Conservation (phyloP, 2,113 vertebrate genomes). For the Peromyscus leucopus region DNA sequence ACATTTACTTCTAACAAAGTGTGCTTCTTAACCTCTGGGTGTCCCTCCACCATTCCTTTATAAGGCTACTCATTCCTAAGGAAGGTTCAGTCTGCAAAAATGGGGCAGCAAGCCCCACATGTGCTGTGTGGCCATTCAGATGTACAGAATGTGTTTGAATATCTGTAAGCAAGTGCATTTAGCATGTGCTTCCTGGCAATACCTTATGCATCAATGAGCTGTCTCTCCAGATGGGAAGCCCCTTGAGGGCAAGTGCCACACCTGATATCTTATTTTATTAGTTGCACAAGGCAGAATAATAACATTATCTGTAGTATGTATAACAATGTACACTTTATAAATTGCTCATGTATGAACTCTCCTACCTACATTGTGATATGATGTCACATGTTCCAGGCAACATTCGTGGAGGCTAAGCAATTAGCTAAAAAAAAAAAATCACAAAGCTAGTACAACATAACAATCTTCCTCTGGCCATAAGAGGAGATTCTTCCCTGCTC, state of each 20-base stretch:
- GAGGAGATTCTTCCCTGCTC: background rate
- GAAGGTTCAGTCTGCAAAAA: conserved; percentile 13
- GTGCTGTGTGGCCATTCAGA: background rate
- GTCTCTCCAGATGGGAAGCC: conserved; percentile 53
- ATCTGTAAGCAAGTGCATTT: background rate
- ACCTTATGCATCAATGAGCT: background rate
- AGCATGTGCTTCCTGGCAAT: background rate
- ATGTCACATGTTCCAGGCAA: background rate
- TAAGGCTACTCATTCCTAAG: background rate
- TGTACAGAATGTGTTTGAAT: background rate
- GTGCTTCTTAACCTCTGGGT: conserved; percentile 50
- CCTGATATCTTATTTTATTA: conserved; percentile 10
- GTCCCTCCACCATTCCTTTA: conserved; percentile 10
- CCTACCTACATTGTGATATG: background rate
- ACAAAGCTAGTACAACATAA: background rate
- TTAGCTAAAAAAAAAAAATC: conserved; percentile 17
- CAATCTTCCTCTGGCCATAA: conserved; percentile 26
- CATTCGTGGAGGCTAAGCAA: background rate
- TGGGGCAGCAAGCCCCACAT: background rate
- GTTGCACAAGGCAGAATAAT: background rate
- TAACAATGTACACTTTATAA: background rate
- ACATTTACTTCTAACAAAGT: conserved; percentile 56
- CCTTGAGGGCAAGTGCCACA: conserved; percentile 57
- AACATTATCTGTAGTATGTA: background rate
- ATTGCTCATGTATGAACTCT: background rate